A percentile compares a stretch with the other conserved stretches of the same genome.
phyloP scores from a whole-genome alignment of 2,113 vertebrate species.

The Chunga burmeisteri region DNA sequence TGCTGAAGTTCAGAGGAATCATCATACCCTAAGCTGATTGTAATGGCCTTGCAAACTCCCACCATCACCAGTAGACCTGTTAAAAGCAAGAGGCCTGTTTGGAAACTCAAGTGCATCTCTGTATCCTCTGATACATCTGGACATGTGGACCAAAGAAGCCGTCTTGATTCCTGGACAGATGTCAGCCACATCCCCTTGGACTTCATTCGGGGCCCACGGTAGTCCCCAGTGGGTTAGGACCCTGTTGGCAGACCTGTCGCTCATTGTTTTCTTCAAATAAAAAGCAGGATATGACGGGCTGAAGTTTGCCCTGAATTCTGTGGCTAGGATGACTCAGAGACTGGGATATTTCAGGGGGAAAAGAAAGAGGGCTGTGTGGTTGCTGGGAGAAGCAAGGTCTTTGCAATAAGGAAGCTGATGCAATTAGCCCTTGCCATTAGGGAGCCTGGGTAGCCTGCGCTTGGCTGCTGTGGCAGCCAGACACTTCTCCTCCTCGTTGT shows the following conservation, averaged over 20 bases:
- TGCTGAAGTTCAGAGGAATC: not conserved
- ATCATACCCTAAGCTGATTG: not conserved
- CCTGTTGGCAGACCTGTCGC: not conserved
- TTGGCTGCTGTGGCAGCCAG: not conserved
- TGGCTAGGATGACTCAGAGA: not conserved
- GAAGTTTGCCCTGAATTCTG: not conserved
- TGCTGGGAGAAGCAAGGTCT: not conserved
- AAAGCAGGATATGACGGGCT: not conserved
- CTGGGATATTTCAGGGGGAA: not conserved
- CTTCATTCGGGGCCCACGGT: not conserved
- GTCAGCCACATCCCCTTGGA: not conserved
- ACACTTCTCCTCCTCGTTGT: not conserved
- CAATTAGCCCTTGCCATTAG: not conserved
- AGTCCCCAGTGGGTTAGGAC: accelerated
- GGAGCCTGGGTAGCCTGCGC: not conserved
- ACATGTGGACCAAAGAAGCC: not conserved
- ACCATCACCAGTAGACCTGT: not conserved
- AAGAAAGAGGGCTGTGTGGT: not conserved
- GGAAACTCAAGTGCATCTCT: not conserved
- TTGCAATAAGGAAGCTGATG: not conserved
- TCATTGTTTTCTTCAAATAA: not conserved
- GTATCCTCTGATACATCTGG: not conserved
- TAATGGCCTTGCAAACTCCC: not conserved
- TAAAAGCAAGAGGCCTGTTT: not conserved
- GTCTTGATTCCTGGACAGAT: not conserved